A percentile compares a stretch with the other conserved stretches of the same genome.
Evolutionary conservation across 2,113 vertebrate species (phyloP).

Genomic region (Nannospalax galili): DNA sequence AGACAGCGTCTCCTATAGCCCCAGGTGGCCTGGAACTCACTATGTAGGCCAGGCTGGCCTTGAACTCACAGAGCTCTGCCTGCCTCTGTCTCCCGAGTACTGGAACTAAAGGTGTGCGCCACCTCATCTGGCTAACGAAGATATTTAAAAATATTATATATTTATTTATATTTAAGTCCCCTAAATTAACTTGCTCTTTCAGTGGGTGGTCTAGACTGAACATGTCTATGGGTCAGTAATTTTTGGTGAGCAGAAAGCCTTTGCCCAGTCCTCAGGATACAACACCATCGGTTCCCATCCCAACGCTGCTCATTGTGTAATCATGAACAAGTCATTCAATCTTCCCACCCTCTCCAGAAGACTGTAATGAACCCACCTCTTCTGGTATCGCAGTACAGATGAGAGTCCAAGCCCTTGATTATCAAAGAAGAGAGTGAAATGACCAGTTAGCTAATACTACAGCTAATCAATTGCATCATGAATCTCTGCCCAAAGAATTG

Average conservation of each 20-base stretch:
- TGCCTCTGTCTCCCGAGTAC: too few relatives aligned
- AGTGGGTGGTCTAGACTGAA: constrained; percentile 17
- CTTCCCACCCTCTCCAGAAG: constrained; percentile 20
- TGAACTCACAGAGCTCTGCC: too few relatives aligned
- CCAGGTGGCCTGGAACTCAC: too few relatives aligned
- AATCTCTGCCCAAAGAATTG: neutral
- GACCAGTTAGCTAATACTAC: neutral
- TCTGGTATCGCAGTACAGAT: neutral
- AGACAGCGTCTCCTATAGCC: too few relatives aligned
- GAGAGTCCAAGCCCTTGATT: neutral
- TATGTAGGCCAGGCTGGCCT: too few relatives aligned
- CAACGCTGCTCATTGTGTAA: constrained; percentile 18
- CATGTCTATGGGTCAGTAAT: constrained; percentile 34
- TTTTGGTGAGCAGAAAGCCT: constrained; percentile 26
- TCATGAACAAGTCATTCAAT: neutral
- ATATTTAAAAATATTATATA: too few relatives aligned
- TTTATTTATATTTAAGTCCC: neutral
- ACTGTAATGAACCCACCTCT: neutral
- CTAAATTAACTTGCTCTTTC: constrained; percentile 33
- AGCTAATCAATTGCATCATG: neutral
- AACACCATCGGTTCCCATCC: constrained; percentile 18
- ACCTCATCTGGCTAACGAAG: too few relatives aligned
- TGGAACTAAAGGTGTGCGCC: too few relatives aligned
- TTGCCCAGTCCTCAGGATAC: neutral
- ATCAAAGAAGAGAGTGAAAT: neutral